Evolutionary conservation across 2,797 vertebrate genomes (phyloP), one percentile per base, ranked within the genome.

Genomic region (Platyrinchus mystaceus): DNA sequence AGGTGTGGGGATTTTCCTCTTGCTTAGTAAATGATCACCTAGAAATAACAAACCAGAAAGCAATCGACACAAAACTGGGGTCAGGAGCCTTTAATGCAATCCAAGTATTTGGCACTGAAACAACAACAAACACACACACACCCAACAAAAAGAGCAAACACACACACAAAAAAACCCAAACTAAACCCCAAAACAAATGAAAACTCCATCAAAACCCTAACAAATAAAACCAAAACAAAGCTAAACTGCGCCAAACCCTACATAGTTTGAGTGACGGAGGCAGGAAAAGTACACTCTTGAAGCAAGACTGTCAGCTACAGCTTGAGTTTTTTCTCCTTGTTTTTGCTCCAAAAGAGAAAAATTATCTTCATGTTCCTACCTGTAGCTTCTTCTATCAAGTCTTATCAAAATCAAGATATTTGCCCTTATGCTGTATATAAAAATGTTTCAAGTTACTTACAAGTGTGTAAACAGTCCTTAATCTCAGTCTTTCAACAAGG

Each of bases 51-150:
- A 82, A 94, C 69, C 88, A 97, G 86, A 93, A 97, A 96, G 21
- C 76, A 90, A 95, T 88, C 96, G 60, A 74, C 28, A 85, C 81
- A 67, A 37, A 95, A 84, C 87, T 78, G 71, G 2, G 83, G 96
- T 97, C 96, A 94, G 94, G 97, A 97, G 70, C 68, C 87, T 93
- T 97, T 97, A 95, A 93, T 92, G 92, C 95, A 97, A 97, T 94
- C 94, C 67, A 73, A 75, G 73, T 93, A 94, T 96, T 79, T 95
- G 89, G 93, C 62, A 95, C 79, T 91, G 86, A 94, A 59, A 39
- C 39, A 53, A 55, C 20, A 69, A 7, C 30, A 63, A 23, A 21
- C 19, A 30, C 10, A n/a, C 36, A 20, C 20, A 24, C 18, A 43
- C 6, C 26, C 13, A 71, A 47, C 39, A 24, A 37, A 46, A 36